Conservation (phyloP, 2,113 vertebrate species). For the Cheilinus undulatus region DNA sequence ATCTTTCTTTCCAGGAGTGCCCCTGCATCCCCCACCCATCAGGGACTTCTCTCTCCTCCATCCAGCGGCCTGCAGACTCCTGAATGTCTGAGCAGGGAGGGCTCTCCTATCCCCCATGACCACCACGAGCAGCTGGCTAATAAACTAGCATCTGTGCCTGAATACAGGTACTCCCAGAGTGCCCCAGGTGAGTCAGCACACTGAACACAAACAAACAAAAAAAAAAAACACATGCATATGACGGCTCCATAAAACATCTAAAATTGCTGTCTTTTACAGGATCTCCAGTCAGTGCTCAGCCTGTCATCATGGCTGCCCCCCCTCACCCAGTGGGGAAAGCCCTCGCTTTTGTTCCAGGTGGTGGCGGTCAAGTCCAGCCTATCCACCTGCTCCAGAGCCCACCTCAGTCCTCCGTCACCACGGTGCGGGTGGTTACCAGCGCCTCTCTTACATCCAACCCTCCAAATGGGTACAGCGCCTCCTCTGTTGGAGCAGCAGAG, state of each 20-base stretch:
- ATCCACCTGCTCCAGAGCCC: slow-evolving; percentile 89
- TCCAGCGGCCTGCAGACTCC: slow-evolving; percentile 97
- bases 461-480: slow-evolving; percentile 92
- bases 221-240: background rate
- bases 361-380: slow-evolving; percentile 86
- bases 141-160: slow-evolving; percentile 93
- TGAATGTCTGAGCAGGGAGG: slow-evolving; percentile 95
- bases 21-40: slow-evolving; percentile 96
- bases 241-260: background rate
- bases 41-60: slow-evolving; percentile 93
- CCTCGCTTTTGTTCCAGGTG: slow-evolving; percentile 90
- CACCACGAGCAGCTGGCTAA: slow-evolving; percentile 89
- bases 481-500: slow-evolving; percentile 84
- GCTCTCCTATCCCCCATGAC: slow-evolving; percentile 94
- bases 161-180: slow-evolving; percentile 96
- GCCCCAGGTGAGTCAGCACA: slow-evolving; percentile 89
- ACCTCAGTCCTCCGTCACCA: slow-evolving; percentile 91
- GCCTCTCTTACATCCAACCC: slow-evolving; percentile 85
- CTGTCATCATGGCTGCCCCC: slow-evolving; percentile 95
- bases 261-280: slow-evolving; percentile 76
- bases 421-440: slow-evolving; percentile 93
- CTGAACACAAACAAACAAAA: background rate
- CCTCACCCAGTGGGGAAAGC: slow-evolving; percentile 89
- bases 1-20: slow-evolving; percentile 87
- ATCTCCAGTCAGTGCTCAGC: slow-evolving; percentile 94